Base-by-base conservation (phyloP, 2,888 invertebrate genomes). In the Nycteola revayana region DNA sequence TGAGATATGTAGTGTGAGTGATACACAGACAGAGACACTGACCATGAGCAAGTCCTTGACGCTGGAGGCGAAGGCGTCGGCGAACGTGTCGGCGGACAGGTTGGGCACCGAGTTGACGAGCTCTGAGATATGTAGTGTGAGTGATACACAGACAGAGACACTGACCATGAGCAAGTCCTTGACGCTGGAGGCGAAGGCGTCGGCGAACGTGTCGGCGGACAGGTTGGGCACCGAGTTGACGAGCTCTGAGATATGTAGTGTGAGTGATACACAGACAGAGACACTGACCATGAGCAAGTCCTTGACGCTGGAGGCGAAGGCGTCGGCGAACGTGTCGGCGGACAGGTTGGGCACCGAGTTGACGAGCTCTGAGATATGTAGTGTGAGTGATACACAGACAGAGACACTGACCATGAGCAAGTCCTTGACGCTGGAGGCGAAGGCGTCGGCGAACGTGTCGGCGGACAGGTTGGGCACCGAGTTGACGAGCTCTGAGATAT, bases 21-120 rank as follows among this genome's bases (percentile, higher is more conserved):
- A n/a, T n/a, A n/a, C n/a, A n/a, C n/a, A n/a, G 14, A 21, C 4
- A 3, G 11, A 7, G 1, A 24, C 6, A 34, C 46, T 27, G 23
- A 85, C 98, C 99, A 99, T 99, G 63, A 99, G 90, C 60, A 99
- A 91, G 90, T 99, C 99, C 86, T 99, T 98, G 75, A 98, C 95
- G 69, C 97, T 96, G 57, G 97, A 94, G 74, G 98, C 98, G 76
- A 99, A 94, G 93, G 98, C 96, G 60, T 95, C 94, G 23, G 97
- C 96, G 80, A 98, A 97, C 71, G 97, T 94, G 67, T 97, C 96
- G 0, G 75, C 69, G 25, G 93, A 93, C 91, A 99, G 96, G 72
- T 95, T 95, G 26, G 98, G 98, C 46, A 98, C 96, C 8, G 95
- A 94, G 82, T 96, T 94, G 23, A 98, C 95, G 75, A 98, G 92